phyloP scores from a whole-genome alignment of 2,888 invertebrate species.

The Cantharis rufa region DNA sequence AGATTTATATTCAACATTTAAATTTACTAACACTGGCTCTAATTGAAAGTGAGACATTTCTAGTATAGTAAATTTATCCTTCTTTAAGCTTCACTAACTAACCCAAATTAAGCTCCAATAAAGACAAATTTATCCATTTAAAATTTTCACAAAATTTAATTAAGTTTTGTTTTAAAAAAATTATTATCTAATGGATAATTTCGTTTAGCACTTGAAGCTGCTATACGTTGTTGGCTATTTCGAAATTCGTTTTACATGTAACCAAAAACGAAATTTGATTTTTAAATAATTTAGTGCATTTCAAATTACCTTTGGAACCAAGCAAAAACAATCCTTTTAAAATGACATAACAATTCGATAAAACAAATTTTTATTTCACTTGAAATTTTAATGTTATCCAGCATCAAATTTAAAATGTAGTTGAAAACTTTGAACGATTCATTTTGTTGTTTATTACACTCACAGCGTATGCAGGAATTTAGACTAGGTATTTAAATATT shows the following conservation, averaged over 20 bases:
- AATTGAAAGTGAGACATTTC: conserved; percentile 31
- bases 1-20: conserved; percentile 16
- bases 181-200: neutral
- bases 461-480: neutral
- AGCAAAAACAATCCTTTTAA: neutral
- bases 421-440: neutral
- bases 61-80: conserved; percentile 14
- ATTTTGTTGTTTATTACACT: neutral
- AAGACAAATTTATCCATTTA: neutral
- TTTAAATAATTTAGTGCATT: neutral
- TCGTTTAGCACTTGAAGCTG: neutral
- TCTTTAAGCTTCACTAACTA: conserved; percentile 15
- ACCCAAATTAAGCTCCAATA: neutral
- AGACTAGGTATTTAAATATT: neutral
- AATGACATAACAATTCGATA: neutral
- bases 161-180: neutral
- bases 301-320: neutral
- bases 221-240: neutral
- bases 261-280: neutral
- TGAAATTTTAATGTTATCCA: neutral
- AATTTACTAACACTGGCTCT: conserved; percentile 23
- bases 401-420: neutral
- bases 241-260: neutral
- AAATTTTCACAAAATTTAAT: neutral
- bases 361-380: neutral